Conservation (phyloP, 1,140 invertebrate species). For the Pissodes strobi region DNA sequence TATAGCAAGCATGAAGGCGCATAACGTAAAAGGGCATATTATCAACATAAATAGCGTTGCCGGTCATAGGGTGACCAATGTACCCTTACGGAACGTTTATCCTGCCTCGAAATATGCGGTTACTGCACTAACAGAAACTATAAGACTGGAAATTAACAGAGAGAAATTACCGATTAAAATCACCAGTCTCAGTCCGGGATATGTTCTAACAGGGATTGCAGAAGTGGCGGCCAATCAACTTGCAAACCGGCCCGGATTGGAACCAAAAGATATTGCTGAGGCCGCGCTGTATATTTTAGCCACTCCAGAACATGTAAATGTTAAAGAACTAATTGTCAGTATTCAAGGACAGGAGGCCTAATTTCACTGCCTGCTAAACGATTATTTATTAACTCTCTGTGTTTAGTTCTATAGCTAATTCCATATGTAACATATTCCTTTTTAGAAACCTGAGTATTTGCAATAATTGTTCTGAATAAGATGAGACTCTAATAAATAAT, state of each 20-base stretch:
- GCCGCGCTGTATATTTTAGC: conserved; percentile 12
- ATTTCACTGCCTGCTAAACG: no score
- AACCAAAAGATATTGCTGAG: conserved; percentile 9
- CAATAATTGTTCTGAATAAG: no score
- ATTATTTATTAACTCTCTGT: no score
- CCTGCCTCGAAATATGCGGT: conserved; percentile 65
- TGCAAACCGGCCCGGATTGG: background rate
- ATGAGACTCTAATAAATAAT: no score
- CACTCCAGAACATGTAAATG: conserved; percentile 15
- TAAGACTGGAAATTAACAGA: conserved; percentile 59
- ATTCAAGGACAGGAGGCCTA: no score
- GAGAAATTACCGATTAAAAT: conserved; percentile 59
- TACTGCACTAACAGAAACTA: conserved; percentile 63
- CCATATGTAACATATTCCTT: no score
- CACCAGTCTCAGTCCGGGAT: conserved; percentile 37
- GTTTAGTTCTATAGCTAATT: no score
- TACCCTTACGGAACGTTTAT: conserved; percentile 59
- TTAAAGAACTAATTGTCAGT: conserved; percentile 9
- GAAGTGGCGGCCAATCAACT: background rate
- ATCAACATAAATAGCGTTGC: conserved; percentile 29
- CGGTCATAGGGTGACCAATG: conserved; percentile 41
- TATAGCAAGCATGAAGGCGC: conserved; percentile 49
- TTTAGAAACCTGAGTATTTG: no score
- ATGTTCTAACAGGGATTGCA: conserved; percentile 6
- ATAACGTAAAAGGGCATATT: conserved; percentile 17